Evolutionary conservation across 2,888 invertebrate species (phyloP), one percentile per base, ranked within the genome.

Genomic region (Gerris lacustris): DNA sequence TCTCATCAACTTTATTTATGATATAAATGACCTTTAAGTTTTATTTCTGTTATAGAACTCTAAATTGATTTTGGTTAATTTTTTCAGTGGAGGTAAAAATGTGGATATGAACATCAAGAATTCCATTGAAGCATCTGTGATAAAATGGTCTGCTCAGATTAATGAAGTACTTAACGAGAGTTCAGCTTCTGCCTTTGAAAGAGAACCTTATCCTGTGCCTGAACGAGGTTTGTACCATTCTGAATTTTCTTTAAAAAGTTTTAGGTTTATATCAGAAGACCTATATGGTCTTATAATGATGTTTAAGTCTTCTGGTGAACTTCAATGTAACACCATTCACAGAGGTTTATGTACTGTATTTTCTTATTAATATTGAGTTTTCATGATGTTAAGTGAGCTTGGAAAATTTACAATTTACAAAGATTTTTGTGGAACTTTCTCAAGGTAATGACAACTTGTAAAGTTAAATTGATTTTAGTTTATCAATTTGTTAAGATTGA

Each of bases 111-210:
- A 85, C 70, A 82, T 95, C 76, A 91, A 92, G 79, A 88, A 89
- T 70, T 87, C 90, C 67, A 87, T 95, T 72, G 96, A 96, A 81
- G 89, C 88, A 55, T 88, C 91, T 66, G 85, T 94, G 2, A 91
- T 92, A 73, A 92, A 92, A 79, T 96, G 96, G 96, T 86, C 89
- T 4, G 83, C 85, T 69, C 89, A 90, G 78, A 87, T 92, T 47
- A 87, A 88, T 73, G 91, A 92, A 77, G 86, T 94, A 55, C 81
- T 94, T 45, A 86, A 88, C 75, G 88, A 92, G 77, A 87, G 89
- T 75, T 90, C 90, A 0, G 86, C 86, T 67, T 83, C 87, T 79
- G 87, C 87, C 5, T 87, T 90, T 73, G 84, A 87, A 69, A 84
- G 86, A 70, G 87, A 87, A 5, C 83, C 84, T 71, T 85, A 91